Conservation (phyloP, 35 echinoderm and acorn worm genomes). For the Patiria miniata region DNA sequence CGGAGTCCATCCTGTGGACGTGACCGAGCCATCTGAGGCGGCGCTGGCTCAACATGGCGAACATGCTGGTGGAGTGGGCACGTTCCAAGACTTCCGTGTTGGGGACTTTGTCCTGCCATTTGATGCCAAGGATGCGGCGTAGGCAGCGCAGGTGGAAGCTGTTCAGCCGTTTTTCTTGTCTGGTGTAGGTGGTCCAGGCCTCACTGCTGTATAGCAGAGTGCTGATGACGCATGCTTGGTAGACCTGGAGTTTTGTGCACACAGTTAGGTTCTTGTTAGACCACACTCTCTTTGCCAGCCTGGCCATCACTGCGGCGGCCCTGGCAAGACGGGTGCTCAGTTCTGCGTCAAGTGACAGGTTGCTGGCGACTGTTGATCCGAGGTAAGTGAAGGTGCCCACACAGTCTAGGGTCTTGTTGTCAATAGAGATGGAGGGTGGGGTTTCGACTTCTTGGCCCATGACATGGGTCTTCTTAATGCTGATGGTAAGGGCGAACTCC, state of each 20-base stretch:
- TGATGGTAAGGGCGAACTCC: constrained; percentile 61
- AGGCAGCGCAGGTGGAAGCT: constrained; percentile 38
- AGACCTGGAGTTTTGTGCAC: not conserved
- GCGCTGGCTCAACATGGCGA: not conserved
- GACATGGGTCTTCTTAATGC: constrained; percentile 55
- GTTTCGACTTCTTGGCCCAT: constrained; percentile 11
- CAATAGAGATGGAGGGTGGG: not conserved
- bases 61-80: not conserved
- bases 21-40: not conserved
- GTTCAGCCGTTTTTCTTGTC: constrained; percentile 37
- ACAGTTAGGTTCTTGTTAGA: not conserved
- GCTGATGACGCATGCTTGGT: not conserved
- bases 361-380: no score
- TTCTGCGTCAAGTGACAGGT: constrained; percentile 30
- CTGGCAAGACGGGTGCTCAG: constrained; percentile 11
- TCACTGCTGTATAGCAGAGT: not conserved
- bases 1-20: not conserved
- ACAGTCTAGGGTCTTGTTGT: no score
- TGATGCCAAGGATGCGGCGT: constrained; percentile 21
- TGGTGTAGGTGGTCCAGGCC: constrained; percentile 1
- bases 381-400: no score
- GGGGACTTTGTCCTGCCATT: constrained; percentile 56
- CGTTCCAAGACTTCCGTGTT: constrained; percentile 8
- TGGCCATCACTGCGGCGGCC: constrained; percentile 16
- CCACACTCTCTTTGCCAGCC: constrained; percentile 60